Base-by-base conservation (phyloP, 2,797 vertebrate species). In the Epinephelus malabaricus region DNA sequence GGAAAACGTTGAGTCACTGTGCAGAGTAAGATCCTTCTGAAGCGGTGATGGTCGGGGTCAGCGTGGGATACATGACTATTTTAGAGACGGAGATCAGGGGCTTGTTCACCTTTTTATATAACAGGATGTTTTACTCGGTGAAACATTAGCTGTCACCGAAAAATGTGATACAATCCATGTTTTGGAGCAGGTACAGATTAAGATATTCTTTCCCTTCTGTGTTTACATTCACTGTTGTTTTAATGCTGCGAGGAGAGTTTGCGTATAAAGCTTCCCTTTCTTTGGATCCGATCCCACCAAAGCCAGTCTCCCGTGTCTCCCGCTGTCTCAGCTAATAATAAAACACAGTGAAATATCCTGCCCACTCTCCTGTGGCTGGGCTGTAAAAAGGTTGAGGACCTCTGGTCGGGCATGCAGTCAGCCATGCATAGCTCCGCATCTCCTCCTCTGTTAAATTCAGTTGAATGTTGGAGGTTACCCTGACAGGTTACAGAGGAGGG, bases 321-420 rank as follows among this genome's bases (percentile, higher is more conserved):
- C 13, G 40, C 73, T 69, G 77, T 69, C 63, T 67, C 65, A 59
- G 76, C 79, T 80, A 61, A 83, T 83, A 76, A 78, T 85, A 79
- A 79, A 40, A 74, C 77, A 21, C 62, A 21, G 55, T 71, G 79
- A 80, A 67, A 62, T 51, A 64, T 67, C 55, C 58, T 56, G 21
- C 25, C 49, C 45, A 21, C 79, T 82, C 66, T 75, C 53, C 72
- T 23, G 38, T 74, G 69, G 76, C 47, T 45, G 25, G 6, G 46
- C 75, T 67, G 72, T 58, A 6, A 61, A 78, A 80, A 78, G 75
- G 62, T 78, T 14, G 17, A 54, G 34, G 61, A 83, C 82, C 85
- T 83, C 61, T 69, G 66, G 27, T 54, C 2, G 18, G 10, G 47
- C 45, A 54, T 60, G 66, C 19, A 49, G 15, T 76, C 38, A 49